Evolutionary conservation across 2,113 vertebrate species (phyloP), one percentile per base, ranked within the genome.

Genomic region (Gasterosteus nipponicus): DNA sequence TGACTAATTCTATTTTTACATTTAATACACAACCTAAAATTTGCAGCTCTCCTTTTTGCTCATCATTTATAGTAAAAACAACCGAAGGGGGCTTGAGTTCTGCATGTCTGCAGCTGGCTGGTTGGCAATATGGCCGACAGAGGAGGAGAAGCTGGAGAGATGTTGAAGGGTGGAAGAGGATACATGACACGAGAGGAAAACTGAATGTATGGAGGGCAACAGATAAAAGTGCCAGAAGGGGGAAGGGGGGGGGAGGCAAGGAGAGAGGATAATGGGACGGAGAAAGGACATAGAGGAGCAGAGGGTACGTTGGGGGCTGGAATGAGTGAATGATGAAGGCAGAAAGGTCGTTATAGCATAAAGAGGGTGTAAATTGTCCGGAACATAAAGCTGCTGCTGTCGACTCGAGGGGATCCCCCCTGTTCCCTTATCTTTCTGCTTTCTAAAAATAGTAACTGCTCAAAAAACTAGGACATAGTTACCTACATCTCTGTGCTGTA

Each of bases 391-490:
- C 38, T 78, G 75, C 77, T 81, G 75, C 75, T 68, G 83, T 75
- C 38, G 74, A 77, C 82, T 86, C 80, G 8, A 22, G 73, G 74
- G 84, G 73, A 78, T 87, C 77, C 39, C 1, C 80, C 71, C 63
- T 68, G 79, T 77, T 80, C 73, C 71, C 63, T 68, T 81, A 79
- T 80, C 73, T 71, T 60, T 78, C 44, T 70, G 47, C 62, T 65
- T 83, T 80, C 86, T 91, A 89, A 86, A 91, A 88, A 89, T 91
- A 90, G 83, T 26, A 58, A 10, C 33, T 31, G 71, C 81, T 80
- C 75, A 72, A 19, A 61, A 85, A 82, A 79, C 73, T 78, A 78
- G 84, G 80, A 85, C 82, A 72, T 26, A 26, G 47, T 59, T 82
- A 64, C 72, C 73, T 67, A 73, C 58, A 35, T 80, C 49, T 49